A percentile compares a stretch with the other conserved stretches of the same genome.
Conservation (phyloP, 2,888 invertebrate species). For the Thalpophila matura region DNA sequence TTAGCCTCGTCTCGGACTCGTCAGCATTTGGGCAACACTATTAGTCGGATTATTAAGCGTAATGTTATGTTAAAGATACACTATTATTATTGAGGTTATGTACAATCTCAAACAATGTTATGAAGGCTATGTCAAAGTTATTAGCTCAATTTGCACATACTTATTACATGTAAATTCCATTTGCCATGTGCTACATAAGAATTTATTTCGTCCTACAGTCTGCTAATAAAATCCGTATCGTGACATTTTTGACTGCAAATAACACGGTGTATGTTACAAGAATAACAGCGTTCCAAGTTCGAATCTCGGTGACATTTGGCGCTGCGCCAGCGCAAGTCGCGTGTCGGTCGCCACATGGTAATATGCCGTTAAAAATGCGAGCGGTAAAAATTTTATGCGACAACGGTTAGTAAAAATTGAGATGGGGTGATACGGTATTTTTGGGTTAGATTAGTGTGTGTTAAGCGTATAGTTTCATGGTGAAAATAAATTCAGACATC, state of each 20-base stretch:
- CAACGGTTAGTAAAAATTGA: background rate
- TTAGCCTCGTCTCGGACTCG: too few relatives aligned
- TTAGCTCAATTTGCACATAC: conserved; percentile 1
- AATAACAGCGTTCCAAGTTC: conserved; percentile 74
- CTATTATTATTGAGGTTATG: background rate
- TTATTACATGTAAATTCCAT: conserved; percentile 9
- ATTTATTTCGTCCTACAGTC: conserved; percentile 25
- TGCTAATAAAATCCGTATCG: conserved; percentile 51
- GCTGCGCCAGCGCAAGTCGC: conserved; percentile 59
- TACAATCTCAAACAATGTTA: background rate
- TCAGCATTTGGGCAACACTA: too few relatives aligned
- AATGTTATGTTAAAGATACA: too few relatives aligned
- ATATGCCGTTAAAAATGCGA: conserved; percentile 41
- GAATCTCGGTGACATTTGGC: conserved; percentile 70
- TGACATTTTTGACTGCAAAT: conserved; percentile 67
- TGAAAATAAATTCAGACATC: background rate
- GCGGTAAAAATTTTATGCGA: conserved; percentile 25
- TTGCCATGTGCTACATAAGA: background rate
- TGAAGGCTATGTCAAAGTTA: background rate
- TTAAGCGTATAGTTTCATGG: background rate
- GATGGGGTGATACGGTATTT: conserved; percentile 30
- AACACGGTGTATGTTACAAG: conserved; percentile 68
- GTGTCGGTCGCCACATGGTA: conserved; percentile 51
- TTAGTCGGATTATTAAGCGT: too few relatives aligned
- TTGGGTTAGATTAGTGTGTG: background rate